These are phyloP conservation scores for Todus mexicanus DNA, from an alignment of 2,797 vertebrate genomes.

Conservation along the genomic window DNA sequence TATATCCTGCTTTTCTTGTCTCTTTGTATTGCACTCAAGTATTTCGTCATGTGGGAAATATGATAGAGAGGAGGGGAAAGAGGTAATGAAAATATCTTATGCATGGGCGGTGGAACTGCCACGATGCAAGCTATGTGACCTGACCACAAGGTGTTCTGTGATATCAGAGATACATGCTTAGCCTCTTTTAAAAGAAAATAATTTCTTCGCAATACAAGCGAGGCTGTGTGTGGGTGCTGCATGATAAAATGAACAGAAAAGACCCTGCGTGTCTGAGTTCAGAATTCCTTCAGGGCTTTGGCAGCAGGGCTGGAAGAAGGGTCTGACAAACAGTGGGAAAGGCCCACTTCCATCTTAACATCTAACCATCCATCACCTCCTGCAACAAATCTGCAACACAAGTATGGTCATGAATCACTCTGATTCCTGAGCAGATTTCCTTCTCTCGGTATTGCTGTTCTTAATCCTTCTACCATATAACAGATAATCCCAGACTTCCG, in stretches of 20 bases:
- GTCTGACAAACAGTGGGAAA: background rate
- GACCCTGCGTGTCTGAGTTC: background rate
- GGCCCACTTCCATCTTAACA: background rate
- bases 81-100: background rate
- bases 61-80: rapidly evolving
- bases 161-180: background rate
- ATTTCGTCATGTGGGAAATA: background rate
- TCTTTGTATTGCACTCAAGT: background rate
- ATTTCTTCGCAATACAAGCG: background rate
- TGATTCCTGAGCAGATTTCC: background rate
- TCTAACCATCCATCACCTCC: background rate
- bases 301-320: background rate
- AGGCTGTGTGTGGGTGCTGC: background rate
- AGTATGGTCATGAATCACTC: background rate
- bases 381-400: background rate
- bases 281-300: background rate
- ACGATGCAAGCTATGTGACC: background rate
- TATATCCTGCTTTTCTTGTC: background rate
- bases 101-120: background rate
- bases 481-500: background rate
- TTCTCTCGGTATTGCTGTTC: background rate
- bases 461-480: background rate
- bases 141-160: background rate
- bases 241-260: background rate
- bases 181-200: background rate